Evolutionary conservation across 2,113 vertebrate species (phyloP).

Genomic region (Balaenoptera acutorostrata): DNA sequence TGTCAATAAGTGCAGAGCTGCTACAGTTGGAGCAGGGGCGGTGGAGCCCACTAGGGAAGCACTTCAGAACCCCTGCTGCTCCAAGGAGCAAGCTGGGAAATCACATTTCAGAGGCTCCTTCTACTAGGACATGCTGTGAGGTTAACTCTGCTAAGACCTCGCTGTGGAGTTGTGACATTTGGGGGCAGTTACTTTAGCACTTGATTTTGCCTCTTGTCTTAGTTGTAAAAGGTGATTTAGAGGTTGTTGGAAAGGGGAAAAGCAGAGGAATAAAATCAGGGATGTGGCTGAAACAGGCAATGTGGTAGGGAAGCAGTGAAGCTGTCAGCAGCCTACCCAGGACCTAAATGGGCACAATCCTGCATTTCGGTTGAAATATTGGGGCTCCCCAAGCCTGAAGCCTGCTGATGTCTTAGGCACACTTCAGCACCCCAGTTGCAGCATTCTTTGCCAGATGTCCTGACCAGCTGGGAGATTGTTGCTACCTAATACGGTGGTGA

Average conservation of each 20-base stretch:
- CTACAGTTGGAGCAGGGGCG: neutral
- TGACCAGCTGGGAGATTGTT: neutral
- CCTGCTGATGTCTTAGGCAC: neutral
- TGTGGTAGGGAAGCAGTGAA: neutral
- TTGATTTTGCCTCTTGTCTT: neutral
- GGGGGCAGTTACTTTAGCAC: neutral
- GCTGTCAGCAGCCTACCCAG: neutral
- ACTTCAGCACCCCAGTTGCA: neutral
- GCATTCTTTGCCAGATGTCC: neutral
- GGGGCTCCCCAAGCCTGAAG: neutral
- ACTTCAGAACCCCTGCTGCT: neutral
- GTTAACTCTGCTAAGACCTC: neutral
- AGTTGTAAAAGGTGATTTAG: neutral
- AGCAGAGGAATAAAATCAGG: neutral
- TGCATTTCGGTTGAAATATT: neutral
- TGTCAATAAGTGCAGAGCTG: neutral
- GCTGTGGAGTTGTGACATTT: neutral
- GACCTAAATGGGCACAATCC: neutral
- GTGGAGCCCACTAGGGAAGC: neutral
- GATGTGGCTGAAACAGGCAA: neutral
- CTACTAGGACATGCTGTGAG: neutral
- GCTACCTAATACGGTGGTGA: neutral
- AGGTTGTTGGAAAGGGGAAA: neutral
- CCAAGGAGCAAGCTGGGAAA: neutral
- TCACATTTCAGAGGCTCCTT: neutral